phyloP scores from a whole-genome alignment of 2,888 invertebrate species.

The Eueremaeus valkanovi region DNA sequence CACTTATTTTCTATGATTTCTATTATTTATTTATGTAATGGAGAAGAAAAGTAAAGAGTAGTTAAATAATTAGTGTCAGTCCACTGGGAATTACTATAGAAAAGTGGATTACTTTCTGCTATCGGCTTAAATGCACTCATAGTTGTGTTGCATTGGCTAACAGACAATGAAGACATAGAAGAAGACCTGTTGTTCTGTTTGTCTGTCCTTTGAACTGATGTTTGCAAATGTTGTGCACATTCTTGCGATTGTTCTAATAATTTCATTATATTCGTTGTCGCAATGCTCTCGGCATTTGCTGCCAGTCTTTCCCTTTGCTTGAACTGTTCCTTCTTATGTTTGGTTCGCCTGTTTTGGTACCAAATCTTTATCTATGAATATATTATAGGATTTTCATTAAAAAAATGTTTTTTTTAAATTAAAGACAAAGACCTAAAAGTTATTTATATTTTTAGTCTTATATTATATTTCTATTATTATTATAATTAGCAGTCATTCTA shows the following conservation, averaged over 20 bases:
- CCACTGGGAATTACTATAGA: constrained; percentile 15
- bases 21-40: constrained; percentile 6
- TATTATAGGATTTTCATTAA: not conserved
- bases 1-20: not conserved
- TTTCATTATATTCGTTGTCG: not conserved
- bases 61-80: constrained; percentile 30
- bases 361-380: constrained; percentile 21
- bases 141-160: not conserved
- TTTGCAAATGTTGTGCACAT: not conserved
- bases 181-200: not conserved
- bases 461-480: too few species aligned
- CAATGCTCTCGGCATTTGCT: constrained; percentile 19
- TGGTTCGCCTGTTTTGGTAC: constrained; percentile 23
- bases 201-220: not conserved
- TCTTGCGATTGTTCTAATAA: not conserved
- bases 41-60: constrained; percentile 1
- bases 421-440: not conserved
- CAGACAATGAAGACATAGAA: not conserved
- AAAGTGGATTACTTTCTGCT: constrained; percentile 6
- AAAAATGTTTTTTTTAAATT: not conserved
- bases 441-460: not conserved
- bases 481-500: not conserved
- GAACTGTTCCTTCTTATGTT: constrained; percentile 19
- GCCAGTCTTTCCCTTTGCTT: not conserved
- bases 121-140: not conserved